Evolutionary conservation across 2,797 vertebrate species (phyloP), one percentile per base, ranked within the genome.

Genomic region (Tokudaia tokunoshimensis): DNA sequence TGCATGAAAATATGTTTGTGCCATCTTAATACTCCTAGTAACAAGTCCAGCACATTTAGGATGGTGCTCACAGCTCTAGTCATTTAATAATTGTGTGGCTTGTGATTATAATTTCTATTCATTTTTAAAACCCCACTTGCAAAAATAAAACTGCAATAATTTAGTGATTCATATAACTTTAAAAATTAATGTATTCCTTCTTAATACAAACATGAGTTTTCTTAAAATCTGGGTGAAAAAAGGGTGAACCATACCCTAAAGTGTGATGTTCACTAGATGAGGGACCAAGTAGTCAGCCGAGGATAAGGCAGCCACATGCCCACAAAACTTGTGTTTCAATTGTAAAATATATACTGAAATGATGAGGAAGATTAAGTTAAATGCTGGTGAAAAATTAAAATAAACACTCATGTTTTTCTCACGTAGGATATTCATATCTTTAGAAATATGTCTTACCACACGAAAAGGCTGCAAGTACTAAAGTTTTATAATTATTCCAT

Each of bases 241-340:
- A 2, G 14, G 0, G 6, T 1, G 17, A 78, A 3, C 0, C n/a
- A 13, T 0, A 8, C 6, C 26, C 24, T 57, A 11, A 34, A 3
- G 0, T 9, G 0, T 9, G 31, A 3, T 17, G 1, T 10, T 0
- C 10, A 14, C 24, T 0, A 17, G 34, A 22, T 70, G 9, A 41
- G 1, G 31, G 41, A 5, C 20, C 13, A 6, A 9, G 11, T 15
- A 65, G 5, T 82, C 50, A 20, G 14, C 10, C 0, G 1, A 0
- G 1, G 9, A 37, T 17, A 19, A 1, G 4, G 3, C 2, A 37
- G 8, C 41, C 57, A 19, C 26, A 0, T 5, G 3, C 19, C 9
- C 37, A 19, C 8, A 34, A 44, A 22, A 75, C 5, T 2, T 4
- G 0, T n/a, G 4, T 5, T 37, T n/a, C 34, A 12, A 20, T 31